Conservation (phyloP, 2,888 invertebrate species). For the Microplitis deprimator region DNA sequence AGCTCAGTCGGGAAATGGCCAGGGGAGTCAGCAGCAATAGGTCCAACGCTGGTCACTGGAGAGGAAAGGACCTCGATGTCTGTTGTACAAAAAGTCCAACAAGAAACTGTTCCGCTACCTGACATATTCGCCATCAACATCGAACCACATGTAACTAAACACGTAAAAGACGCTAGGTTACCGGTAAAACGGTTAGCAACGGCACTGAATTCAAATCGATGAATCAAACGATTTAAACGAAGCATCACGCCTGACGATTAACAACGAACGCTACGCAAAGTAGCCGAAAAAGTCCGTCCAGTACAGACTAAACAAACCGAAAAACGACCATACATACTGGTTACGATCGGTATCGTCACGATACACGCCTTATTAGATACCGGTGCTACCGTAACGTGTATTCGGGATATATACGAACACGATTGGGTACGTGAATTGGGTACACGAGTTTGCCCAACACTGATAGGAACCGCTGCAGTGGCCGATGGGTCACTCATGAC, state of each 20-base stretch:
- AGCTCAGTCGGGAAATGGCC: too few species aligned
- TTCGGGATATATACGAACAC: not conserved
- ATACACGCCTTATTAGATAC: not conserved
- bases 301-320: accelerated
- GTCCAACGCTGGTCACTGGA: too few species aligned
- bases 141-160: not conserved
- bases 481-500: not conserved
- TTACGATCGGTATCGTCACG: not conserved
- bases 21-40: too few species aligned
- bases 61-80: too few species aligned
- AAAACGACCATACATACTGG: not conserved
- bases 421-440: not conserved
- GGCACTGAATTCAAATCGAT: too few species aligned
- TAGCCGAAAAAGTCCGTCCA: not conserved
- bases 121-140: not conserved
- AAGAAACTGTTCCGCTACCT: not conserved
- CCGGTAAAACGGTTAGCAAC: too few species aligned
- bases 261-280: too few species aligned
- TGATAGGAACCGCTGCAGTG: not conserved
- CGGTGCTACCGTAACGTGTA: not conserved
- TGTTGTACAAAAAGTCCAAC: too few species aligned
- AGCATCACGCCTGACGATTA: too few species aligned
- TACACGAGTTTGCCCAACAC: not conserved
- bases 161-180: too few species aligned
- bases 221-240: too few species aligned